These are phyloP conservation scores for Stichopus horrens DNA, from an alignment of 53 echinoderm and acorn worm species.

Conservation along the genomic window DNA sequence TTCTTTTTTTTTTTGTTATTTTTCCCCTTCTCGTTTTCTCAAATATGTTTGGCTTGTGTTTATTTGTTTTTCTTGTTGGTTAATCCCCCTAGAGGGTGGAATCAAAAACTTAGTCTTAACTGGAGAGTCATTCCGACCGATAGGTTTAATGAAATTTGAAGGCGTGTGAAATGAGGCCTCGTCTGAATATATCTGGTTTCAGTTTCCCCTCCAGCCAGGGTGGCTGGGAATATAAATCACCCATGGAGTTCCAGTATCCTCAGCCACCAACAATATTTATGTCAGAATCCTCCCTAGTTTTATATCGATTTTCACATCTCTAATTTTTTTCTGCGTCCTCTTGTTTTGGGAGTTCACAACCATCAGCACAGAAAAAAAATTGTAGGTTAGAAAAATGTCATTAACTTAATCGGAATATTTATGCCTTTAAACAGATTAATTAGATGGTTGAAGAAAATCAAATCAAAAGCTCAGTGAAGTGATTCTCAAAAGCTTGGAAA, in stretches of 20 bases:
- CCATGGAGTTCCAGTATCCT: neutral
- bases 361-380: neutral
- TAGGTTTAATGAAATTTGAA: slow-evolving; percentile 41
- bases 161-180: slow-evolving; percentile 40
- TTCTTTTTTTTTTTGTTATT: neutral
- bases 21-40: neutral
- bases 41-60: slow-evolving; percentile 24
- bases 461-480: neutral
- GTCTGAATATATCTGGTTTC: slow-evolving; percentile 26
- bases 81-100: slow-evolving; percentile 35
- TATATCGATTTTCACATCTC: neutral
- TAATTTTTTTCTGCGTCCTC: neutral
- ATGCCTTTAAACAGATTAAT: neutral
- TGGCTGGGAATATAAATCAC: slow-evolving; percentile 37
- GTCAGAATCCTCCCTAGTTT: neutral
- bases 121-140: slow-evolving; percentile 28
- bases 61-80: slow-evolving; percentile 40
- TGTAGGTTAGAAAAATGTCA: slow-evolving; percentile 32
- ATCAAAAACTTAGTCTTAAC: slow-evolving; percentile 16
- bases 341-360: slow-evolving; percentile 17
- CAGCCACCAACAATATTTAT: slow-evolving; percentile 39
- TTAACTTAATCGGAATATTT: neutral
- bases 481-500: neutral
- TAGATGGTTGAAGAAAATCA: neutral
- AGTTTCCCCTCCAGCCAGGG: slow-evolving; percentile 15